These are phyloP conservation scores for Drosophila suzukii DNA, from an alignment of 1,140 invertebrate species.

Conservation along the genomic window DNA sequence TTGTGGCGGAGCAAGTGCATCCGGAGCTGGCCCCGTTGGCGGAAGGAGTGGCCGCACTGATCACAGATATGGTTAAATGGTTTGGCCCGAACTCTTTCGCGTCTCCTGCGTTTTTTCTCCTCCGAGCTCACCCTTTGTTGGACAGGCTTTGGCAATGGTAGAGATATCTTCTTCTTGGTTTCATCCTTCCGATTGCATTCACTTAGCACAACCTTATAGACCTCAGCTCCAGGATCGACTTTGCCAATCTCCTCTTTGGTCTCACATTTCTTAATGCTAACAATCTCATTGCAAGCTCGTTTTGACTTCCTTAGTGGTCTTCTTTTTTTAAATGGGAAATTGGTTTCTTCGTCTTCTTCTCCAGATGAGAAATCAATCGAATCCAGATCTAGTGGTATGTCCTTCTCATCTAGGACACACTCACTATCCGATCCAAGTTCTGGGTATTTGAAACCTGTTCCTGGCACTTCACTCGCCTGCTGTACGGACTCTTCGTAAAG, in stretches of 20 bases:
- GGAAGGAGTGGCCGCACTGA: slow-evolving; percentile 56
- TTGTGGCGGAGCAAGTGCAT: slow-evolving; percentile 46
- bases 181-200: slow-evolving; percentile 38
- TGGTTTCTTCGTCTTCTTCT: background rate
- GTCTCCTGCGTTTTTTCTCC: slow-evolving; percentile 37
- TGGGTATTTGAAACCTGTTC: background rate
- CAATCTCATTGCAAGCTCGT: slow-evolving; percentile 3
- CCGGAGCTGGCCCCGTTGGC: slow-evolving; percentile 42
- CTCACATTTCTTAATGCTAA: slow-evolving; percentile 11
- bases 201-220: slow-evolving; percentile 56
- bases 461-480: background rate
- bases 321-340: background rate
- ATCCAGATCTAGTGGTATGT: background rate
- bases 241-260: slow-evolving; percentile 28
- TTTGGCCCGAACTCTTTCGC: slow-evolving; percentile 24
- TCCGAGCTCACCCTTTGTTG: slow-evolving; percentile 36
- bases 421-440: slow-evolving; percentile 10
- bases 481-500: slow-evolving; percentile 21
- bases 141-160: background rate
- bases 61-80: slow-evolving; percentile 51
- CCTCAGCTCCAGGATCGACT: slow-evolving; percentile 33
- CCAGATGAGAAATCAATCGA: background rate
- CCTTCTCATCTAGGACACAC: background rate
- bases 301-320: background rate
- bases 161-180: background rate